Evolutionary conservation across 2,113 vertebrate species (phyloP), one percentile per base, ranked within the genome.

Genomic region (Sander vitreus): DNA sequence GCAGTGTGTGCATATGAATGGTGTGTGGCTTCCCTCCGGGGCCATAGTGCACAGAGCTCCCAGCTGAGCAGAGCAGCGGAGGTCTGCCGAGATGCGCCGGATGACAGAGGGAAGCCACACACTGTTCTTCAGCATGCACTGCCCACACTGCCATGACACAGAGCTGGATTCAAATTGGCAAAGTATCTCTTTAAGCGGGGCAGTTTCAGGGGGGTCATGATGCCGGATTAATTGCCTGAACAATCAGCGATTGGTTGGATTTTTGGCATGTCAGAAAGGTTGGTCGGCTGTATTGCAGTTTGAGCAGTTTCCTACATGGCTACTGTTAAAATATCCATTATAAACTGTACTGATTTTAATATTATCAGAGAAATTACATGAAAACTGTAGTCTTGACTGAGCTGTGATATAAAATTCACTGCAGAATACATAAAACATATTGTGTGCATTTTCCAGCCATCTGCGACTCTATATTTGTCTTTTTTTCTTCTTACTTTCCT

Each of bases 371-470:
- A 13, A 45, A 25, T 36, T 14, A 48, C 39, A 50, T 13, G 36
- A 21, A 62, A 62, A 36, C 65, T 43, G 58, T 21, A 25, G 66
- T 43, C 27, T 43, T 43, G 13, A 51, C 54, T 50, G 5, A 39
- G 15, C 53, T 47, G 15, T 45, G n/a, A 60, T 21, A 30, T n/a
- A 47, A 62, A 73, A 73, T 2, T 30, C 25, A 36, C 64, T 39
- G n/a, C 74, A 18, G 53, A 48, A n/a, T n/a, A 39, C 6, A 25
- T 43, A 13, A 9, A 48, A 7, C 60, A 18, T 15, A 30, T 60
- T 64, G 48, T 67, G 60, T 65, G 27, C 33, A 12, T 65, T 45
- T 48, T 70, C 13, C 25, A 57, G 60, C 54, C 47, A 51, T 51
- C 18, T 78, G 33, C 14, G 2, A 19, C n/a, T 65, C 60, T 13